Base-by-base conservation (phyloP, 2,113 vertebrate genomes). In the Cinclus cinclus region DNA sequence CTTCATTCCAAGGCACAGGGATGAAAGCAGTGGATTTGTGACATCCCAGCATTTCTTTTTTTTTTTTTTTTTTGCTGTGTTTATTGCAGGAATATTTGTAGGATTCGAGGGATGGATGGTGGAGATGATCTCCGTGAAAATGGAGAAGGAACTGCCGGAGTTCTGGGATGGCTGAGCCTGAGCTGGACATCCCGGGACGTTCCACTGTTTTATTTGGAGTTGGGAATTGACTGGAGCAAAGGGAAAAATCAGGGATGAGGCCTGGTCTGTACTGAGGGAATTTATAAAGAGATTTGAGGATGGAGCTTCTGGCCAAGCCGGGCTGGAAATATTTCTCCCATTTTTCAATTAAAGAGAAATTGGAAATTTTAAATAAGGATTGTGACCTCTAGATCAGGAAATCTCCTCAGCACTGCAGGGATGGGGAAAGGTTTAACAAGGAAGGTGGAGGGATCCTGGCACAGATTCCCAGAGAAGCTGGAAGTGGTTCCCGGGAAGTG, bases 121-220 rank as follows among this genome's bases (percentile, higher is more conserved):
- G 16, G 67, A 67, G 79, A 78, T 84, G 16, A 30, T 77, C 33
- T 46, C 15, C 30, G 8, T 44, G 62, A n/a, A 44, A 65, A 67
- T 0, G 4, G 55, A 10, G 65, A 30, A 33, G 56, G 70, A n/a
- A 13, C 2, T 0, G 3, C 19, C 7, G 17, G 67, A 1, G 7
- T 18, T 41, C 10, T 2, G 39, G 58, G n/a, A 1, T 5, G 1
- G 18, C 69, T 20, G 69, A 47, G 59, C 74, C 44, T 42, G 30
- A 44, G 35, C 59, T 9, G 1, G 3, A 5, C 16, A 6, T 31
- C 70, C 19, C 20, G 1, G 37, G 41, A 30, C 31, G 15, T n/a
- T 63, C n/a, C 30, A 10, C 33, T 4, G 74, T 7, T 2, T 59
- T 60, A 0, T 21, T 19, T 25, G 49, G 25, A 53, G 60, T 0